Percentiles rank a stretch among this genome's conserved stretches.
These are phyloP conservation scores for Pseudorasbora parva DNA, from an alignment of 2,113 vertebrate species.

Conservation along the genomic window DNA sequence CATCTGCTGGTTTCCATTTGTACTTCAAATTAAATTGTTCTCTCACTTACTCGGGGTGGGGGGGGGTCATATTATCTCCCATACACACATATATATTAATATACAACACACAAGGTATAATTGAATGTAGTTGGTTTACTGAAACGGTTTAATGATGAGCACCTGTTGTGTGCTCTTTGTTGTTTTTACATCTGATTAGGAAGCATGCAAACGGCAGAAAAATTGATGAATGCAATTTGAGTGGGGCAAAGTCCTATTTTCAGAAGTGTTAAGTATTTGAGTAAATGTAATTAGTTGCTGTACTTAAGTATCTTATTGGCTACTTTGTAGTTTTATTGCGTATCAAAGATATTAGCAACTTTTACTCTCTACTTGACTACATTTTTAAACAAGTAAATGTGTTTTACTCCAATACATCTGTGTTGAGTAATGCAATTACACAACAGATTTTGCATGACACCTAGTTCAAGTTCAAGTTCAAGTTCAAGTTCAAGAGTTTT, in stretches of 20 bases:
- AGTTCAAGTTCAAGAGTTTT: too few species aligned
- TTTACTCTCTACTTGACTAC: too few species aligned
- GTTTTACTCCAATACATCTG: too few species aligned
- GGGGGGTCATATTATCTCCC: background rate
- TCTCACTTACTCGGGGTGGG: background rate
- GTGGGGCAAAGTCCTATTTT: background rate
- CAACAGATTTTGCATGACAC: too few species aligned
- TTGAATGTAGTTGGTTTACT: conserved; percentile 2
- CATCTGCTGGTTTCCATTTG: conserved; percentile 37
- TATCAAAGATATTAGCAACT: too few species aligned
- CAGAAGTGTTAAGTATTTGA: too few species aligned
- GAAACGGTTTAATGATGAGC: background rate
- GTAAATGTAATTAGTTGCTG: too few species aligned
- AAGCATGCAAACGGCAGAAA: background rate
- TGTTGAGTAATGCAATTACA: too few species aligned
- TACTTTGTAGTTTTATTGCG: too few species aligned
- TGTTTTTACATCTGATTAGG: background rate
- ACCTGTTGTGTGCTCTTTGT: background rate
- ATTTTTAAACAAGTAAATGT: too few species aligned
- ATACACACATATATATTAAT: background rate
- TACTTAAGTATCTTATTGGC: too few species aligned
- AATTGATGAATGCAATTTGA: background rate
- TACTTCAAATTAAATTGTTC: conserved; percentile 17
- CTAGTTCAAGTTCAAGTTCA: too few species aligned
- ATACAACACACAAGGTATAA: background rate